Evolutionary conservation across 2,797 vertebrate genomes (phyloP), one percentile per base, ranked within the genome.

Genomic region (Acridotheres tristis): DNA sequence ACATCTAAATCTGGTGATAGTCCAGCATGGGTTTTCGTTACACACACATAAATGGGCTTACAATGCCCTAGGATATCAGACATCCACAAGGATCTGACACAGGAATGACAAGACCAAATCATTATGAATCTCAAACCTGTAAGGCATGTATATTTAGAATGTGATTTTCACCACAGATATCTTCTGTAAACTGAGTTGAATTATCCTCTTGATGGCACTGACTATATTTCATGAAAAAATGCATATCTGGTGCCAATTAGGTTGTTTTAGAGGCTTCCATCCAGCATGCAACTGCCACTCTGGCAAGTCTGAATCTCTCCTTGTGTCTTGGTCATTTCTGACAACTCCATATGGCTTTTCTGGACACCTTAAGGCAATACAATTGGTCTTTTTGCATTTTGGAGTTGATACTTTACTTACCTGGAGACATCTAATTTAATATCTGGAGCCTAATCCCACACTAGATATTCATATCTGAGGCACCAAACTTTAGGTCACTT

Each of bases 161-260:
- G 34, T 32, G n/a, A 75, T 86, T 90, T 88, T 88, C 55, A 78
- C 12, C 11, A 43, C 22, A 36, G 13, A 17, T 40, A 17, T 15
- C 6, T 61, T 75, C 38, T 65, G 13, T 34, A 65, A 66, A 81
- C 6, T n/a, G 54, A 78, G 38, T 3, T 87, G 54, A 75, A 69
- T 68, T 82, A n/a, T 48, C 9, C 21, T 74, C 18, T 38, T 51
- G 34, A 21, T 36, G 34, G 4, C 21, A 59, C 30, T 32, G 29
- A 42, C 23, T 51, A 2, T n/a, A 9, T 32, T 87, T 26, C 32
- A 54, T 15, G 32, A 36, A 15, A 26, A 61, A 71, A 81, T 23
- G 19, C 21, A 23, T 0, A 0, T 48, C 50, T 74, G 14, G 7
- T 68, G 47, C 5, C 38, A 47, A 7, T 13, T 18, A 27, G 3